Conservation (phyloP, 2,797 vertebrate species). For the Trachurus trachurus region DNA sequence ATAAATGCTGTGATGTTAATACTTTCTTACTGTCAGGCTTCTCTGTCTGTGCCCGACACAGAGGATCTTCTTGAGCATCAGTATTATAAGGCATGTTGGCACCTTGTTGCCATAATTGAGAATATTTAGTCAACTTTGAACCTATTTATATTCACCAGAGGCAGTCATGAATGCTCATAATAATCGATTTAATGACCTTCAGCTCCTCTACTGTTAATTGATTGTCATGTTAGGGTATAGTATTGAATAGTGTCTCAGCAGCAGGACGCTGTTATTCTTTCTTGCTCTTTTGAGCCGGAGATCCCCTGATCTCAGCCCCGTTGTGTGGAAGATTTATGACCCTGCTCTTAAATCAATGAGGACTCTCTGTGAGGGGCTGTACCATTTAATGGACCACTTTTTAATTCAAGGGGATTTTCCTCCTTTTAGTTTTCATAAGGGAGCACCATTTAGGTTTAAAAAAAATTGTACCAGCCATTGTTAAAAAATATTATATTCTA, state of each 20-base stretch:
- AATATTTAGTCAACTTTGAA: conserved; percentile 47
- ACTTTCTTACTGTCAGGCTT: too few relatives aligned
- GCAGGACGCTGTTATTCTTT: conserved; percentile 73
- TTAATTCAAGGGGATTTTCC: conserved; percentile 72
- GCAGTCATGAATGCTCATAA: conserved; percentile 51
- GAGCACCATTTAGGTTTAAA: conserved; percentile 57
- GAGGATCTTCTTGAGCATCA: not conserved
- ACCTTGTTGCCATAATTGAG: conserved; percentile 29
- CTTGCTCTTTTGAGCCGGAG: conserved; percentile 65
- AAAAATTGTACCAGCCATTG: conserved; percentile 42
- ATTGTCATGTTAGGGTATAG: conserved; percentile 69
- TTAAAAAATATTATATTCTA: conserved; percentile 53
- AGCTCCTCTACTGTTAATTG: conserved; percentile 64
- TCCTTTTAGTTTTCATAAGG: conserved; percentile 65
- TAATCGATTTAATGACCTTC: conserved; percentile 70
- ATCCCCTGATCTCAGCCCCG: conserved; percentile 67
- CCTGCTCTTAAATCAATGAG: conserved; percentile 79
- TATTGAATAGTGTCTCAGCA: conserved; percentile 68
- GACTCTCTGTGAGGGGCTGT: conserved; percentile 65
- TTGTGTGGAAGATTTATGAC: conserved; percentile 81
- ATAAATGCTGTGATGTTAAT: not conserved
- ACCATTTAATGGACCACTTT: conserved; percentile 74
- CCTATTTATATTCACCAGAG: conserved; percentile 52
- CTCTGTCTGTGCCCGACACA: not conserved
- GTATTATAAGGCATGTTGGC: conserved; percentile 20